These are phyloP conservation scores for Bombus confusus DNA, from an alignment of 1,140 invertebrate genomes.

Conservation along the genomic window DNA sequence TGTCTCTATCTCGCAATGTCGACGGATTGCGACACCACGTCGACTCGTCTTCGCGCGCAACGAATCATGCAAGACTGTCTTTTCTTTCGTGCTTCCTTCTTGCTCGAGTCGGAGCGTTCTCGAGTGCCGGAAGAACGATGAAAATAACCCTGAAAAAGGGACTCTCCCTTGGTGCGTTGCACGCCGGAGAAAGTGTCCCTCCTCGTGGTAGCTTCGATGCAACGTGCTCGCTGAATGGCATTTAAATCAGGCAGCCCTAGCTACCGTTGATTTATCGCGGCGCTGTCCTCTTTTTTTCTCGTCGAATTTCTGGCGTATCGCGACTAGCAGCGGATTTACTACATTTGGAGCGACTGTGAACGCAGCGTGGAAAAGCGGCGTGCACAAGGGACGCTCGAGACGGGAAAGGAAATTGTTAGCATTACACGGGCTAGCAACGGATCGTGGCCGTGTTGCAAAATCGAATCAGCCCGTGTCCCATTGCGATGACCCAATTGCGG, in stretches of 20 bases:
- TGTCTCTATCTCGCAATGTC: not conserved
- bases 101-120: not conserved
- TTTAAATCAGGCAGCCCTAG: slow-evolving; percentile 31
- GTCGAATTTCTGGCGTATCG: slow-evolving; percentile 18
- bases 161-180: not conserved
- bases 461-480: slow-evolving; percentile 37
- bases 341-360: slow-evolving; percentile 44
- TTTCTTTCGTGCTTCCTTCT: not conserved
- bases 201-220: not conserved
- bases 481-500: slow-evolving; percentile 43
- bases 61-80: not conserved
- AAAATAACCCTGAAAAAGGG: slow-evolving; percentile 17
- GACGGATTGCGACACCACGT: not conserved
- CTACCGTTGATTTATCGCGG: slow-evolving; percentile 41
- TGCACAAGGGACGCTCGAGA: not conserved
- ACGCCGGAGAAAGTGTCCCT: not conserved
- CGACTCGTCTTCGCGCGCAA: slow-evolving; percentile 8
- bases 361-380: slow-evolving; percentile 5
- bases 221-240: not conserved
- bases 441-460: slow-evolving; percentile 11
- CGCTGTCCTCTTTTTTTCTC: not conserved
- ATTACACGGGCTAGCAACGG: slow-evolving; percentile 4
- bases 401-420: slow-evolving; percentile 42
- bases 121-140: slow-evolving; percentile 23
- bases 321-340: slow-evolving; percentile 3